A percentile compares a stretch with the other conserved stretches of the same genome.
Conservation (phyloP, 2,797 vertebrate genomes). For the Sebastes taczanowskii region DNA sequence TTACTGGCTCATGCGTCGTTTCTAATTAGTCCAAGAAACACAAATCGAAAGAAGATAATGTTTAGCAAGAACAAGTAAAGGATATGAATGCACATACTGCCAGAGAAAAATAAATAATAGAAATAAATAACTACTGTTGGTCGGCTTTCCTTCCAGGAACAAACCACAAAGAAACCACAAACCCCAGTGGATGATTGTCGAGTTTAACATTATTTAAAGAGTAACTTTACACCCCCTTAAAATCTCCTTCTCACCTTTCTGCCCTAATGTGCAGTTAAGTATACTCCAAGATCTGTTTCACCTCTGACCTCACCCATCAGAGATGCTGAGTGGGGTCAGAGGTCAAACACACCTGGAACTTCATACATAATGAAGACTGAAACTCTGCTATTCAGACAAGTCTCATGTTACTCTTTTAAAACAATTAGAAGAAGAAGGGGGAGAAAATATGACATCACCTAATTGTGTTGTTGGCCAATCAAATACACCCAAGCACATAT, state of each 20-base stretch:
- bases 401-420: neutral
- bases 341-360: neutral
- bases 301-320: neutral
- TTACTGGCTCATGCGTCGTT: neutral
- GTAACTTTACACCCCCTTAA: neutral
- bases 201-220: neutral
- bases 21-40: neutral
- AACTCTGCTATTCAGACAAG: neutral
- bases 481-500: neutral
- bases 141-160: neutral
- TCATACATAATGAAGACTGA: neutral
- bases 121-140: neutral
- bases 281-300: neutral
- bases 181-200: neutral
- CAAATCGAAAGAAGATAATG: neutral
- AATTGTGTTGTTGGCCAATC: neutral
- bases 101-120: neutral
- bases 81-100: neutral
- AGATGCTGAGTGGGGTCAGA: neutral
- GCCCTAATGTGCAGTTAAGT: neutral
- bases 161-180: constrained; percentile 19
- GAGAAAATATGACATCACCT: neutral
- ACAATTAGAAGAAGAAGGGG: neutral
- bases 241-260: neutral
- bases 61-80: neutral